Percentiles rank a stretch among this genome's conserved stretches.
Conservation (phyloP, 1,140 invertebrate genomes). For the Alviniconcha marisindica region DNA sequence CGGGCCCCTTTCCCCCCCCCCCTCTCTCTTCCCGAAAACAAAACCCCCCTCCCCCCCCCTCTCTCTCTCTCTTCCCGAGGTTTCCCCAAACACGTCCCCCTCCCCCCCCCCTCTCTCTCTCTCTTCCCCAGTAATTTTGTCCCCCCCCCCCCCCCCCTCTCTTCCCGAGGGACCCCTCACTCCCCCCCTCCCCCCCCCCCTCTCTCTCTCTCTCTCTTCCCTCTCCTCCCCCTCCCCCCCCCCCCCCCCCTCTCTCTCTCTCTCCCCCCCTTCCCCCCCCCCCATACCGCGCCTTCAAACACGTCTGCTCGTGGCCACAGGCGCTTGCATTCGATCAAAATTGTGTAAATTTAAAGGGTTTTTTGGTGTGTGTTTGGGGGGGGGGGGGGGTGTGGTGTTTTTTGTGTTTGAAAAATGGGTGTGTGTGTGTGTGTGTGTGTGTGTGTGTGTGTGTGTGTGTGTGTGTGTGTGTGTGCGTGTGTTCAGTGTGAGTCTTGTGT, state of each 20-base stretch:
- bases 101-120: too few species aligned
- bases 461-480: not conserved
- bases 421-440: slow-evolving; percentile 20
- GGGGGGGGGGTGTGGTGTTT: not conserved
- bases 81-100: too few species aligned
- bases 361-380: not conserved
- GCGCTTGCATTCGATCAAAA: not conserved
- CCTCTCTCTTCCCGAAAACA: too few species aligned
- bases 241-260: not conserved
- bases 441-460: not conserved
- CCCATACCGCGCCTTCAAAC: not conserved
- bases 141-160: not conserved
- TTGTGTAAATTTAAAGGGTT: not conserved
- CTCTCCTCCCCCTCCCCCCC: slow-evolving; percentile 2
- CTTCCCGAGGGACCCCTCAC: not conserved
- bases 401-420: not conserved
- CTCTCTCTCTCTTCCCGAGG: too few species aligned
- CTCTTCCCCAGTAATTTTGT: too few species aligned
- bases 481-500: not conserved
- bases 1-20: too few species aligned
- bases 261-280: slow-evolving; percentile 17
- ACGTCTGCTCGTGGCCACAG: not conserved
- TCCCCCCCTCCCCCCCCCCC: not conserved
- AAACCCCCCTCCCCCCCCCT: too few species aligned
- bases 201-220: too few species aligned